Evolutionary conservation across 1,140 invertebrate species (phyloP).

Genomic region (Zaprionus taronus): DNA sequence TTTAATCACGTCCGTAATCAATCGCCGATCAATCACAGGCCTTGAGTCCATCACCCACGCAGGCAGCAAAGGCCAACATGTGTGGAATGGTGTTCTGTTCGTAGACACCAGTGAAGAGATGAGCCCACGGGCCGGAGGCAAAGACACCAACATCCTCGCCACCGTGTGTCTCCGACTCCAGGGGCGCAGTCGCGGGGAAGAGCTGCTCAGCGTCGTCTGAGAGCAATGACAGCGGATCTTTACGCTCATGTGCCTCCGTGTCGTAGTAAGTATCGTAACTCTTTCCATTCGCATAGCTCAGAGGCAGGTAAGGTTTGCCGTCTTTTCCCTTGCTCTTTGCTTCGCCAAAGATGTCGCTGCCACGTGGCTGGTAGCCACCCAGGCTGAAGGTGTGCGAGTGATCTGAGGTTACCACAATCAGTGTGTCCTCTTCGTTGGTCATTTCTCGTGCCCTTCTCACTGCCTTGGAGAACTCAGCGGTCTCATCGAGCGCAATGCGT

Average conservation of each 20-base stretch:
- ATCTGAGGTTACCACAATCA: conserved; percentile 89
- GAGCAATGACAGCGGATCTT: conserved; percentile 49
- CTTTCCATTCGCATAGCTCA: conserved; percentile 90
- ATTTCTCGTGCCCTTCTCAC: conserved; percentile 85
- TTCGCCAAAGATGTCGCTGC: conserved; percentile 85
- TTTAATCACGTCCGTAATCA: conserved; percentile 43
- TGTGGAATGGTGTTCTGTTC: conserved; percentile 93
- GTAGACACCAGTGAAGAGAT: conserved; percentile 90
- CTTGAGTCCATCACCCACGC: conserved; percentile 85
- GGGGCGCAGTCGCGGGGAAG: conserved; percentile 85
- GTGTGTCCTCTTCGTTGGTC: conserved; percentile 86
- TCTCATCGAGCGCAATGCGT: conserved; percentile 88
- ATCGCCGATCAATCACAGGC: conserved; percentile 65
- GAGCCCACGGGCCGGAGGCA: conserved; percentile 88
- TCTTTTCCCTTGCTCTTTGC: conserved; percentile 82
- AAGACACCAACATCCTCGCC: conserved; percentile 89
- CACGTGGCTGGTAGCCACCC: conserved; percentile 87
- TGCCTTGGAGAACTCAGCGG: conserved; percentile 87
- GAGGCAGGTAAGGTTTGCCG: conserved; percentile 87
- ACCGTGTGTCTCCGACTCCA: conserved; percentile 87
- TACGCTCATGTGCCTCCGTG: conserved; percentile 66
- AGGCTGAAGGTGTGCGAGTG: conserved; percentile 89
- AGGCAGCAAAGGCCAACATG: conserved; percentile 88
- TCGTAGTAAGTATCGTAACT: conserved; percentile 85
- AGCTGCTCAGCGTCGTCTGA: conserved; percentile 60